Evolutionary conservation across 2,113 vertebrate genomes (phyloP).

Genomic region (Rattus norvegicus): GRCr8 NC_086019.1:154765501-154766000

Average conservation of each 20-base stretch:
- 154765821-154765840: neutral
- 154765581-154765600: neutral
- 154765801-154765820: neutral
- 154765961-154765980: neutral
- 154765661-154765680: neutral
- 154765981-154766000: neutral
- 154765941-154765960: neutral
- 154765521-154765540: neutral
- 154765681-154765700: neutral
- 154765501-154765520: neutral
- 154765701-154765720: neutral
- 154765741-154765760: neutral
- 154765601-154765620: neutral
- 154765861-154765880: neutral
- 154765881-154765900: neutral
- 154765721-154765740: neutral
- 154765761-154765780: neutral
- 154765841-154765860: neutral
- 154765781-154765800: neutral
- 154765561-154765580: neutral
- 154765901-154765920: neutral
- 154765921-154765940: neutral
- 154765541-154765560: neutral
- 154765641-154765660: slow-evolving; percentile 5
- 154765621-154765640: neutral